Conservation (phyloP, 2,888 invertebrate species). For the Cotesia congregata region DNA sequence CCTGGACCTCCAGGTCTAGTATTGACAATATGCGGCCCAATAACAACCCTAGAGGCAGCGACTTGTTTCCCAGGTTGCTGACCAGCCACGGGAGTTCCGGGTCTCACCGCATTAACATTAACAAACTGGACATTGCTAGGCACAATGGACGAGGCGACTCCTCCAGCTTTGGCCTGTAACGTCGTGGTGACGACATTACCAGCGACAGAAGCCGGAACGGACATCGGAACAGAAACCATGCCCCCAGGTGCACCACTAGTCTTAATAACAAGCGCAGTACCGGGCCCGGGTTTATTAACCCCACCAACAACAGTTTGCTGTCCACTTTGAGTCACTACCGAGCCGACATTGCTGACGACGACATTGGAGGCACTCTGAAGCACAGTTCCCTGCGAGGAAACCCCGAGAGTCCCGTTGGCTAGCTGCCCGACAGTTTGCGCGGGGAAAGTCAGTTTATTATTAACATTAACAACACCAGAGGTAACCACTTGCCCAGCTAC, state of each 20-base stretch:
- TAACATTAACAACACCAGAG: conserved; percentile 68
- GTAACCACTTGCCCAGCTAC: conserved; percentile 64
- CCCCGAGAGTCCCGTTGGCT: conserved; percentile 80
- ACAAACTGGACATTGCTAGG: conserved; percentile 87
- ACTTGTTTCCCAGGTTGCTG: conserved; percentile 78
- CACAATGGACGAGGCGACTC: conserved; percentile 74
- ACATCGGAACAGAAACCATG: conserved; percentile 69
- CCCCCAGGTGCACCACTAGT: conserved; percentile 65
- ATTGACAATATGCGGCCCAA: conserved; percentile 87
- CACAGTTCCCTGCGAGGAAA: conserved; percentile 72
- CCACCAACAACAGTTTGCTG: conserved; percentile 47
- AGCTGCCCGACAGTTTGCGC: conserved; percentile 74
- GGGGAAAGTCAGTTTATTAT: conserved; percentile 76
- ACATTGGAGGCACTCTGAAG: conserved; percentile 73
- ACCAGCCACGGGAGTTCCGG: conserved; percentile 79
- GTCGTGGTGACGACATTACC: conserved; percentile 57
- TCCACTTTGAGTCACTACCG: conserved; percentile 53
- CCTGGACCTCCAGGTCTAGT: conserved; percentile 85
- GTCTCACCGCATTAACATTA: conserved; percentile 80
- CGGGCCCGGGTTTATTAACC: conserved; percentile 59
- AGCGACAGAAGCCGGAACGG: conserved; percentile 63
- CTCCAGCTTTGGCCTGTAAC: conserved; percentile 61
- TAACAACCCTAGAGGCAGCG: conserved; percentile 83
- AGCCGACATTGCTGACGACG: conserved; percentile 48
- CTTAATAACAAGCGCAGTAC: conserved; percentile 70